These are phyloP conservation scores for Psilopogon haemacephalus DNA, from an alignment of 2,113 vertebrate genomes.

Conservation along the genomic window DNA sequence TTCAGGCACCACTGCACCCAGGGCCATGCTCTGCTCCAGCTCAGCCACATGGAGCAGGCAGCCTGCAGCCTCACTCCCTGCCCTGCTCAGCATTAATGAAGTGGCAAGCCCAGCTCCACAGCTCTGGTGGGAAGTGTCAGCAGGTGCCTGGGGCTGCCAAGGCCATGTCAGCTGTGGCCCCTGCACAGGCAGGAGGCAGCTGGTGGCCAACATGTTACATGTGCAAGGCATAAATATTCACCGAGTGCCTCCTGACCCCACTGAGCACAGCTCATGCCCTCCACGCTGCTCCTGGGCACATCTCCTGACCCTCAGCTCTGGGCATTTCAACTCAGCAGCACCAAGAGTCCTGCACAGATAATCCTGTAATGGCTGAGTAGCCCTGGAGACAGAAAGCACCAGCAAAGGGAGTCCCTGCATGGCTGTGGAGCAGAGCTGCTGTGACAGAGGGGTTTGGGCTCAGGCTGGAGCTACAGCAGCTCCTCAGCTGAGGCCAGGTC, in stretches of 20 bases:
- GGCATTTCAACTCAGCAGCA: background rate
- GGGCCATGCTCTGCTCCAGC: background rate
- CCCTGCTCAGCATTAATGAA: fast-evolving
- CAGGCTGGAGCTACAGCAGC: background rate
- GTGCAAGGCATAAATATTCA: background rate
- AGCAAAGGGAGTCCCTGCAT: background rate
- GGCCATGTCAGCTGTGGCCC: background rate
- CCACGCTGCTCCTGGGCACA: background rate
- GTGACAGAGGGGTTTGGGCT: background rate
- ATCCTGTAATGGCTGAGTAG: background rate
- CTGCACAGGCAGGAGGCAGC: fast-evolving
- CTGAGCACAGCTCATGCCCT: fast-evolving
- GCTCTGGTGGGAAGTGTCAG: background rate
- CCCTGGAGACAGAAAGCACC: background rate
- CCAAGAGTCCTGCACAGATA: background rate
- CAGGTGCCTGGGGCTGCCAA: background rate
- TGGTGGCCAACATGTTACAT: background rate
- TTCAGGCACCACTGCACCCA: fast-evolving
- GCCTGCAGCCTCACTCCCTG: fast-evolving
- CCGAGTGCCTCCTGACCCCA: fast-evolving
- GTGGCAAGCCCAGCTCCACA: fast-evolving
- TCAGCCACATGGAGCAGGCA: fast-evolving
- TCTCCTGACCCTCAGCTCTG: background rate
- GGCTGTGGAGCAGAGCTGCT: background rate
- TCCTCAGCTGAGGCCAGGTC: too few species aligned